These are phyloP conservation scores for Lophotis ruficrista DNA, from an alignment of 2,113 vertebrate genomes.

Conservation along the genomic window DNA sequence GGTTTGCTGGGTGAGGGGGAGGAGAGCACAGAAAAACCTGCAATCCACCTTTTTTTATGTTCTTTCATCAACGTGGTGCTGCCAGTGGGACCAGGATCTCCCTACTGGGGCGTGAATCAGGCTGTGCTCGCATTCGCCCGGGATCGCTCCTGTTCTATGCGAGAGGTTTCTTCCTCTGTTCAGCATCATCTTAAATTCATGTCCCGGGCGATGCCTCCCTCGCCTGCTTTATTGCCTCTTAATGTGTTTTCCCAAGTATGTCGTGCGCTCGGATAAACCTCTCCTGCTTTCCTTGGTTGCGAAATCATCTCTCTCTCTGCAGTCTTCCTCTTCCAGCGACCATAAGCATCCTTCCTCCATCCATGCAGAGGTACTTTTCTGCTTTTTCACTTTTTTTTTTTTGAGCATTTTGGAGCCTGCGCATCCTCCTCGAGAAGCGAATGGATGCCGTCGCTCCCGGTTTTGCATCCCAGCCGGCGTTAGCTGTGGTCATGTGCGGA, in stretches of 20 bases:
- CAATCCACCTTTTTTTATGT: accelerated
- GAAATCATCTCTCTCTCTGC: background rate
- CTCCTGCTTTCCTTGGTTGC: background rate
- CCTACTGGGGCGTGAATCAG: constrained; percentile 20
- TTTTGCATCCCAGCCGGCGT: background rate
- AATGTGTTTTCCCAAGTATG: background rate
- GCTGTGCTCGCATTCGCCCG: accelerated
- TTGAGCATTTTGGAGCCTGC: background rate
- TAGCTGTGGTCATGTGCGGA: background rate
- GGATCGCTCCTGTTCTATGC: background rate
- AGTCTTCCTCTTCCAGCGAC: background rate
- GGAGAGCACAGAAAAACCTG: background rate
- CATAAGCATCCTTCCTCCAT: background rate
- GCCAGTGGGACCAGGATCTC: background rate
- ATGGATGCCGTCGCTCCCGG: background rate
- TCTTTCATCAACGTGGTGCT: background rate
- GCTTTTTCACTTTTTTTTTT: background rate
- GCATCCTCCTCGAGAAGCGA: background rate
- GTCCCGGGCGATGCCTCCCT: background rate
- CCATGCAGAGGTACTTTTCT: background rate
- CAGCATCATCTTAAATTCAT: constrained; percentile 28
- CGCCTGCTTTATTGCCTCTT: background rate
- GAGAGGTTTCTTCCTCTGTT: background rate
- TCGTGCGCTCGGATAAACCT: accelerated
- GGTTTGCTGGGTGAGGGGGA: background rate